phyloP scores from a whole-genome alignment of 2,797 vertebrate species.

The Holocentrus rufus region DNA sequence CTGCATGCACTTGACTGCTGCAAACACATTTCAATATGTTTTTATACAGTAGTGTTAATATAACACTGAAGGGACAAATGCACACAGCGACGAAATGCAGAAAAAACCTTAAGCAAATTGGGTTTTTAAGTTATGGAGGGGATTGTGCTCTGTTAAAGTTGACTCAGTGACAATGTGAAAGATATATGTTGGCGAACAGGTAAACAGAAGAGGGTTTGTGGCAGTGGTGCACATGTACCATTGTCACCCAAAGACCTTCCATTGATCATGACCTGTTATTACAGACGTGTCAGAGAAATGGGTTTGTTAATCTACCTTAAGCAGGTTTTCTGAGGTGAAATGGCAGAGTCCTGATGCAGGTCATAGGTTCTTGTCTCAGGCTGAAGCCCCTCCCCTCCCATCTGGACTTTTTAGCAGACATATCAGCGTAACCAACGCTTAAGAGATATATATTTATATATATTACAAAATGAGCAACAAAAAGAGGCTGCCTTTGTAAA shows the following conservation, averaged over 20 bases:
- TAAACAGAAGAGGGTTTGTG: background rate
- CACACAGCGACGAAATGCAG: conserved; percentile 19
- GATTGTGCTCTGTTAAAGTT: background rate
- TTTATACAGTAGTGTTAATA: conserved; percentile 42
- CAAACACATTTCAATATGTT: conserved; percentile 40
- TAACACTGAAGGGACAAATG: conserved; percentile 65
- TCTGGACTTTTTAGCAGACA: conserved; percentile 57
- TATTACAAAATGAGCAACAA: conserved; percentile 56
- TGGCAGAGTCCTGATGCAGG: conserved; percentile 22
- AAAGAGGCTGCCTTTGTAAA: conserved; percentile 79
- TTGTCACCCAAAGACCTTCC: background rate
- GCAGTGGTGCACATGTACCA: background rate
- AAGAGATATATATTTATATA: conserved; percentile 84
- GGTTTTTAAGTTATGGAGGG: background rate
- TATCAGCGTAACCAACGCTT: conserved; percentile 65
- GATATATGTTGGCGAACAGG: background rate
- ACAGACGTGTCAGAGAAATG: conserved; percentile 23
- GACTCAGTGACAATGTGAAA: background rate
- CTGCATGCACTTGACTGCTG: conserved; percentile 72
- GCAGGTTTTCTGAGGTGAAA: conserved; percentile 30
- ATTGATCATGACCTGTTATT: conserved; percentile 18
- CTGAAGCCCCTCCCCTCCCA: conserved; percentile 18
- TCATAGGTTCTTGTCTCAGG: conserved; percentile 44
- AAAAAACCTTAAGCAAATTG: conserved; percentile 1
- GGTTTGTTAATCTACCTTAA: conserved; percentile 11